Percentiles rank a stretch among this genome's conserved stretches.
Conservation (phyloP, 2,797 vertebrate genomes). For the Nannoperca australis region DNA sequence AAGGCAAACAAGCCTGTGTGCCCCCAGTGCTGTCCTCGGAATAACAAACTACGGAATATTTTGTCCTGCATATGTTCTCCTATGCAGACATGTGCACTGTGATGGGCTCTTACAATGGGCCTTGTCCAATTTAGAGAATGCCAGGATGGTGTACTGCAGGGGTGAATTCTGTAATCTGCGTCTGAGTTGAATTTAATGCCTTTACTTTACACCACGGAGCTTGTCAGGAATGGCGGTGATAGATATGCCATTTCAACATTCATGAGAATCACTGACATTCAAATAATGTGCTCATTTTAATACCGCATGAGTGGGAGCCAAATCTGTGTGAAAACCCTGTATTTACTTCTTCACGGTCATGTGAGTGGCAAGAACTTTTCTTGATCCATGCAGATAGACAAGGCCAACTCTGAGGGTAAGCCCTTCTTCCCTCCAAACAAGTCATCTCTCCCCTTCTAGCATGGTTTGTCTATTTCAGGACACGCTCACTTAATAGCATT, state of each 20-base stretch:
- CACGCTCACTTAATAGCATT: slow-evolving; percentile 41
- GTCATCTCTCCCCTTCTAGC: slow-evolving; percentile 8
- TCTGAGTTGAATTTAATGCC: slow-evolving; percentile 81
- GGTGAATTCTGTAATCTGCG: slow-evolving; percentile 84
- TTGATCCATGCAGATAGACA: slow-evolving; percentile 47
- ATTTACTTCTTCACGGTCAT: slow-evolving; percentile 59
- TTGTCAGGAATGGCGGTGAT: slow-evolving; percentile 73
- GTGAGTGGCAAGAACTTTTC: slow-evolving; percentile 51
- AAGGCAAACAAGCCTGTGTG: slow-evolving; percentile 89
- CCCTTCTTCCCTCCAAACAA: slow-evolving; percentile 12
- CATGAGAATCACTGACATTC: slow-evolving; percentile 87
- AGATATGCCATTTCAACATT: slow-evolving; percentile 86
- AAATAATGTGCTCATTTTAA: slow-evolving; percentile 84
- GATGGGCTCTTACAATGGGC: slow-evolving; percentile 82
- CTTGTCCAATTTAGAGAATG: slow-evolving; percentile 87
- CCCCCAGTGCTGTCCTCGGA: slow-evolving; percentile 84
- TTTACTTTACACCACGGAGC: slow-evolving; percentile 75
- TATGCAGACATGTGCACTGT: slow-evolving; percentile 80
- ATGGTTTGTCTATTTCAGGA: slow-evolving; percentile 25
- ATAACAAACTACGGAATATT: slow-evolving; percentile 89
- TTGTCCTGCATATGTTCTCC: slow-evolving; percentile 88
- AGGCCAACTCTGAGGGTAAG: slow-evolving; percentile 37
- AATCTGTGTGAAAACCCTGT: slow-evolving; percentile 64
- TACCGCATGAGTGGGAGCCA: slow-evolving; percentile 67
- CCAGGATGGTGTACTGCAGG: slow-evolving; percentile 78